These are phyloP conservation scores for Peromyscus melanophrys DNA, from an alignment of 2,797 vertebrate species.

Conservation along the genomic window DNA sequence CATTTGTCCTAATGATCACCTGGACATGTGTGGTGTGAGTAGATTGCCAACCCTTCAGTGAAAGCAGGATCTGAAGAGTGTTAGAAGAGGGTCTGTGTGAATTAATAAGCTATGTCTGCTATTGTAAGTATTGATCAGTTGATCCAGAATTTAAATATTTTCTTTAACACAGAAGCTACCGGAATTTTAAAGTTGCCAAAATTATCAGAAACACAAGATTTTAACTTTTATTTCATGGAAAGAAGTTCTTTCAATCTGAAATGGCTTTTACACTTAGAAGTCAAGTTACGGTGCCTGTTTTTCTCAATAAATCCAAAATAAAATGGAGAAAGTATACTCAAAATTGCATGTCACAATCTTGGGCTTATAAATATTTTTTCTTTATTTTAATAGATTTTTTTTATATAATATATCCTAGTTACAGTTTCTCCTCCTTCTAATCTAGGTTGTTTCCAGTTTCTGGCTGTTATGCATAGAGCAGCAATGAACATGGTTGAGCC, in stretches of 20 bases:
- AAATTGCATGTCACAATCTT: constrained; percentile 34
- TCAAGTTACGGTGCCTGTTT: not conserved
- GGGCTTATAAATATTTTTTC: constrained; percentile 56
- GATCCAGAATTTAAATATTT: not conserved
- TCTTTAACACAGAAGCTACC: not conserved
- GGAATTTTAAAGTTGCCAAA: constrained; percentile 3
- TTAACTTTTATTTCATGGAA: not conserved
- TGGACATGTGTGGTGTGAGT: not conserved
- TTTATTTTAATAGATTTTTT: not conserved
- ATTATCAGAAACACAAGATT: not conserved
- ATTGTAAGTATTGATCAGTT: not conserved
- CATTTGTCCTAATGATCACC: not conserved
- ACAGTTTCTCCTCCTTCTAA: not conserved
- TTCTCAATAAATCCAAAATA: constrained; percentile 71
- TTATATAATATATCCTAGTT: not conserved
- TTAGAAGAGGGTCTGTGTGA: not conserved
- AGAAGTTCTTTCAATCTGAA: not conserved
- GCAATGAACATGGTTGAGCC: not conserved
- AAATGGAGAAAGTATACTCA: constrained; percentile 56
- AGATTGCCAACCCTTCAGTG: rapidly evolving
- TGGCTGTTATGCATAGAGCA: not conserved
- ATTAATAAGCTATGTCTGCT: not conserved
- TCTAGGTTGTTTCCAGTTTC: not conserved
- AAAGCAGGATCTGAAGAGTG: not conserved
- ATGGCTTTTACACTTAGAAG: not conserved